Percentiles rank a stretch among this genome's conserved stretches.
Evolutionary conservation across 2,797 vertebrate genomes (phyloP).

Genomic region (Gastrophryne carolinensis): DNA sequence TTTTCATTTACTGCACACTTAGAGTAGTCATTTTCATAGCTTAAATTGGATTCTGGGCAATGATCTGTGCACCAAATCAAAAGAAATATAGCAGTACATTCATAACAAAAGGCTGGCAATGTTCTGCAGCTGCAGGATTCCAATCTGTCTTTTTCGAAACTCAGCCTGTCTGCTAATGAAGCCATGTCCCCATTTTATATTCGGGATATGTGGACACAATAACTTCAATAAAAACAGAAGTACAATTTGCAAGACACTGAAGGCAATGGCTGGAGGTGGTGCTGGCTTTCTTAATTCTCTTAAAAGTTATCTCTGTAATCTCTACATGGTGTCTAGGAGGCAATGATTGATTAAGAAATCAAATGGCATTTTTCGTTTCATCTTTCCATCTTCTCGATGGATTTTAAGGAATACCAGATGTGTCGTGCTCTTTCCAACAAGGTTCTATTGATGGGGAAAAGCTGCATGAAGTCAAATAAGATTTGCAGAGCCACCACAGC

Average conservation of each 20-base stretch:
- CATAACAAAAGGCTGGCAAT: conserved; percentile 47
- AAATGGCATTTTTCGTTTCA: conserved; percentile 14
- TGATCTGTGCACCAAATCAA: conserved; percentile 50
- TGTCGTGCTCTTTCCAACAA: background rate
- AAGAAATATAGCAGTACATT: conserved; percentile 45
- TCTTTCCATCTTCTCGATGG: conserved; percentile 6
- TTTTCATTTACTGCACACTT: conserved; percentile 48
- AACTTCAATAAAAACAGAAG: conserved; percentile 43
- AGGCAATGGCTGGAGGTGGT: conserved; percentile 6
- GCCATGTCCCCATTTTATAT: conserved; percentile 28
- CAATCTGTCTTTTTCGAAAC: conserved; percentile 20
- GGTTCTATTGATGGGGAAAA: conserved; percentile 34
- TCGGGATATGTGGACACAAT: conserved; percentile 31
- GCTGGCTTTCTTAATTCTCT: conserved; percentile 22
- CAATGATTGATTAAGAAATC: conserved; percentile 1
- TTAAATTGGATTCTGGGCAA: conserved; percentile 49
- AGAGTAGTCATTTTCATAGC: conserved; percentile 24
- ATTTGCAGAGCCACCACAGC: background rate
- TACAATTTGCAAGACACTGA: conserved; percentile 29
- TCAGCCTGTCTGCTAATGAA: conserved; percentile 44
- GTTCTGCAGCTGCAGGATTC: conserved; percentile 34
- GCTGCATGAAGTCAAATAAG: conserved; percentile 35
- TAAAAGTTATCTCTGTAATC: conserved; percentile 38
- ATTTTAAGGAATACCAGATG: conserved; percentile 22
- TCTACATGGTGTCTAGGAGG: conserved; percentile 27